These are phyloP conservation scores for Parnassius mnemosyne DNA, from an alignment of 2,888 invertebrate genomes.

Conservation along the genomic window DNA sequence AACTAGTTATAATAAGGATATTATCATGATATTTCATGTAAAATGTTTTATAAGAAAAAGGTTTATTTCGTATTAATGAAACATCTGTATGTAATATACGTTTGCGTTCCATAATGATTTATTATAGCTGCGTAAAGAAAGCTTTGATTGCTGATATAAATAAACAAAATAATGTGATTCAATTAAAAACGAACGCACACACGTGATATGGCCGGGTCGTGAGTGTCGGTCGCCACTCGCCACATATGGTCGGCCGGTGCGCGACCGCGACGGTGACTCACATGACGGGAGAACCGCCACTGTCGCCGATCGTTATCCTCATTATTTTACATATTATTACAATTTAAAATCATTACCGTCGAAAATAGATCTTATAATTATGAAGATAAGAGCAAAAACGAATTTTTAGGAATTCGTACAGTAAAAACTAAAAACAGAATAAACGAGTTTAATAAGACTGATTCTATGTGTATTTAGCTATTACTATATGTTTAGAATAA, in stretches of 20 bases:
- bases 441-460: too few relatives aligned
- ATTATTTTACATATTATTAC: slow-evolving; percentile 15
- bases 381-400: too few relatives aligned
- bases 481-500: too few relatives aligned
- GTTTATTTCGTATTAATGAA: too few relatives aligned
- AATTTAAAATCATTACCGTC: neutral
- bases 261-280: slow-evolving; percentile 33
- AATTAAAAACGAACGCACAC: slow-evolving; percentile 33
- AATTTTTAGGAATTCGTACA: too few relatives aligned
- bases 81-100: too few relatives aligned
- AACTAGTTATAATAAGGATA: too few relatives aligned
- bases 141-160: slow-evolving; percentile 5
- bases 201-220: slow-evolving; percentile 20
- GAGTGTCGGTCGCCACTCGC: slow-evolving; percentile 21
- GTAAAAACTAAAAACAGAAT: too few relatives aligned
- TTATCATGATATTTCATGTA: too few relatives aligned
- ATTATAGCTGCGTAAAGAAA: neutral
- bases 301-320: slow-evolving; percentile 21
- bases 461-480: too few relatives aligned
- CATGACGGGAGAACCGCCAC: slow-evolving; percentile 28
- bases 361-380: slow-evolving; percentile 15
- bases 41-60: too few relatives aligned
- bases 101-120: too few relatives aligned
- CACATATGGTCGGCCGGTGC: slow-evolving; percentile 33
- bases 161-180: slow-evolving; percentile 21